Evolutionary conservation across 2,888 invertebrate species (phyloP).

Genomic region (Drosophila affinis): DNA sequence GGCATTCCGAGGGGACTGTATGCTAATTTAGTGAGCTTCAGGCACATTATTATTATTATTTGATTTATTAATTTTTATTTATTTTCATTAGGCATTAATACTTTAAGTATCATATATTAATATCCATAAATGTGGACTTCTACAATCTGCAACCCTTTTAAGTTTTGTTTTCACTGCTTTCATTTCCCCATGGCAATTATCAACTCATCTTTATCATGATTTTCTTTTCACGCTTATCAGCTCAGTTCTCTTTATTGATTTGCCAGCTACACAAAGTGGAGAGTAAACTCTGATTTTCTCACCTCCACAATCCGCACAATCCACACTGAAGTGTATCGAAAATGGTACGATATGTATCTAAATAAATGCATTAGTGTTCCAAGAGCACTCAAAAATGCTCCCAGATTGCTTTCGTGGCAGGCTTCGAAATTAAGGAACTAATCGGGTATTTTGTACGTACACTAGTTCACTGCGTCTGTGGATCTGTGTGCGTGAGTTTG

Average conservation of each 20-base stretch:
- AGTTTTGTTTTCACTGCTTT: no score
- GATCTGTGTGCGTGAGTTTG: background rate
- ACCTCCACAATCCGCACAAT: background rate
- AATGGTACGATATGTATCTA: slow-evolving; percentile 14
- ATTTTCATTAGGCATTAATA: no score
- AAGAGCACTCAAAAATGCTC: slow-evolving; percentile 25
- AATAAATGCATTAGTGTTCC: slow-evolving; percentile 25
- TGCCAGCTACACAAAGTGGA: slow-evolving; percentile 12
- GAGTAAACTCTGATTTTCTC: slow-evolving; percentile 1
- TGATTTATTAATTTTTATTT: background rate
- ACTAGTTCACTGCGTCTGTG: no score
- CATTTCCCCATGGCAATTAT: no score
- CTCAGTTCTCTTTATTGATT: background rate
- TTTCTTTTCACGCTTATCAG: background rate
- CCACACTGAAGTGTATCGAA: slow-evolving; percentile 15
- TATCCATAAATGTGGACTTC: no score
- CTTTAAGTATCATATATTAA: no score
- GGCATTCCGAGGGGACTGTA: background rate
- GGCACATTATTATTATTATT: background rate
- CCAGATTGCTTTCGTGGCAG: slow-evolving; percentile 1
- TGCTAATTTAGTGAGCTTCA: background rate
- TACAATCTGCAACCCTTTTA: no score
- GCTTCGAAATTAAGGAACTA: slow-evolving; percentile 15
- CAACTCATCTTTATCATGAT: no score
- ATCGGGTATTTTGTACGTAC: slow-evolving; percentile 5